Percentiles rank a stretch among this genome's conserved stretches.
phyloP scores from a whole-genome alignment of 2,888 invertebrate species.

The Tholera decimalis region DNA sequence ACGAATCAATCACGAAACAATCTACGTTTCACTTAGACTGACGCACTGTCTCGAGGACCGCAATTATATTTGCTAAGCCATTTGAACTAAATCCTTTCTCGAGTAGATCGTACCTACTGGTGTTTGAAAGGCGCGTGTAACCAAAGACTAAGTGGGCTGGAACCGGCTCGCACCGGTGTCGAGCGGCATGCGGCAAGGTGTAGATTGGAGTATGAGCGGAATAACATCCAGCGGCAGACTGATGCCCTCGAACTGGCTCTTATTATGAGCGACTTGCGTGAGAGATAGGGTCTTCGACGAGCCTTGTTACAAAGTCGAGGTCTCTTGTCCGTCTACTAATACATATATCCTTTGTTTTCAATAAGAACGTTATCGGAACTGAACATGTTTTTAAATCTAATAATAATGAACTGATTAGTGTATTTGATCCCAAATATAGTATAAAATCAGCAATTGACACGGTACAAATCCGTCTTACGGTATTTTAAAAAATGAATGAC shows the following conservation, averaged over 20 bases:
- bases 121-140: neutral
- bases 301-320: neutral
- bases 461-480: no score
- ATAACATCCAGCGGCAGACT: neutral
- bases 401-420: no score
- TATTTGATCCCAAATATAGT: no score
- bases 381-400: no score
- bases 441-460: no score
- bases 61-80: neutral
- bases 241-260: constrained; percentile 10
- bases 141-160: constrained; percentile 20
- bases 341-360: neutral
- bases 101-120: constrained; percentile 13
- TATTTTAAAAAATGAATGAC: no score
- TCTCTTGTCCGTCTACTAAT: neutral
- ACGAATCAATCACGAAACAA: neutral
- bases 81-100: constrained; percentile 23
- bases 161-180: constrained; percentile 15
- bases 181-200: constrained; percentile 24
- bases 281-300: constrained; percentile 14
- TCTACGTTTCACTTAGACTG: neutral
- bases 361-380: no score
- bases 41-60: neutral
- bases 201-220: constrained; percentile 20
- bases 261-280: constrained; percentile 24